Conservation (phyloP, 2,797 vertebrate species). For the Scyliorhinus canicula region DNA sequence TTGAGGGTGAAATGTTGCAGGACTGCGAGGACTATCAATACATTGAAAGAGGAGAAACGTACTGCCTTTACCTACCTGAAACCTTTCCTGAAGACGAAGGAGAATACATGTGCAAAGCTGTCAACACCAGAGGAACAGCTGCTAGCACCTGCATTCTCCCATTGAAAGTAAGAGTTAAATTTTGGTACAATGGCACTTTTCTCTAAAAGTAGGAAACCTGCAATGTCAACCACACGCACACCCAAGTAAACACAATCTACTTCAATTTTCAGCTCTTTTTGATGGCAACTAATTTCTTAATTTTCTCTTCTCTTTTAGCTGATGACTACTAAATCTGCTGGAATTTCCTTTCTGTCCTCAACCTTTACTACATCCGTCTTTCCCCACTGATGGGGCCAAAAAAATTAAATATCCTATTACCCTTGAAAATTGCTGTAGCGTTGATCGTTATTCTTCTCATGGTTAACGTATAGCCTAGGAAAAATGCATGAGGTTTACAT, state of each 20-base stretch:
- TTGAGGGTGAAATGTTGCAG: constrained; percentile 90
- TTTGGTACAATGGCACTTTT: constrained; percentile 46
- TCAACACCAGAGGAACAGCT: constrained; percentile 89
- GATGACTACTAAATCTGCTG: constrained; percentile 88
- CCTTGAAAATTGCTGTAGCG: constrained; percentile 46
- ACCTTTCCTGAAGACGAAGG: constrained; percentile 97
- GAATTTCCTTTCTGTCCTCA: constrained; percentile 65
- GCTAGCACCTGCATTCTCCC: constrained; percentile 96
- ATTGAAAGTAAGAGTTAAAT: constrained; percentile 91
- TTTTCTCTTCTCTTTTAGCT: constrained; percentile 72
- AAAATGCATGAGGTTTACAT: constrained; percentile 61
- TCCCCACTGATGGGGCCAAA: constrained; percentile 70
- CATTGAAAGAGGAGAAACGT: constrained; percentile 93
- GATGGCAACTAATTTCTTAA: constrained; percentile 37
- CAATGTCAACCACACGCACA: not conserved
- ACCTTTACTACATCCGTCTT: constrained; percentile 60
- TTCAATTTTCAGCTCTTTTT: constrained; percentile 37
- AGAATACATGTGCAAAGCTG: constrained; percentile 98
- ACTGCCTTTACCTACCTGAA: constrained; percentile 94
- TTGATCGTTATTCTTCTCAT: constrained; percentile 67
- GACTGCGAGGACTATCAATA: constrained; percentile 99
- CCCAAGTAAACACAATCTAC: constrained; percentile 36
- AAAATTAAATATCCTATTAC: constrained; percentile 51
- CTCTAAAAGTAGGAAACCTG: constrained; percentile 37
- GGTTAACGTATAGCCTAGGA: constrained; percentile 50